Percentiles rank a stretch among this genome's conserved stretches.
phyloP scores from a whole-genome alignment of 2,888 invertebrate genomes.

The Acleris cristana region DNA sequence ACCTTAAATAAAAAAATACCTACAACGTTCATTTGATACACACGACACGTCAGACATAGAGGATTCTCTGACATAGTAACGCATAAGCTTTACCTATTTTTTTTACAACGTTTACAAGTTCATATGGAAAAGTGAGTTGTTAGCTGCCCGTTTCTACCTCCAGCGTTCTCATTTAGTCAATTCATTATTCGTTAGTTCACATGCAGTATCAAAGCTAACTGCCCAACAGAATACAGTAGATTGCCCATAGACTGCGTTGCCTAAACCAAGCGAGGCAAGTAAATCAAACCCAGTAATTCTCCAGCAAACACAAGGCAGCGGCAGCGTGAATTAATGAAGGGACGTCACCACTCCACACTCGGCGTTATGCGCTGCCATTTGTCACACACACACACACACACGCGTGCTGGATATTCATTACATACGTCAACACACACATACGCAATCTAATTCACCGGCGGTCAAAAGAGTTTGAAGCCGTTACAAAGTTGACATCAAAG shows the following conservation, averaged over 20 bases:
- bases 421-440: background rate
- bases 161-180: too few relatives aligned
- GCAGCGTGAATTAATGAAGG: slow-evolving; percentile 35
- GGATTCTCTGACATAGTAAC: too few relatives aligned
- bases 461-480: slow-evolving; percentile 4
- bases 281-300: slow-evolving; percentile 23
- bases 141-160: too few relatives aligned
- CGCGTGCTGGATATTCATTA: slow-evolving; percentile 6
- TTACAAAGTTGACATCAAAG: slow-evolving; percentile 6
- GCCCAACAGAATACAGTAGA: background rate
- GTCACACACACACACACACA: slow-evolving; percentile 16
- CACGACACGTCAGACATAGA: too few relatives aligned
- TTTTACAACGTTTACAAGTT: too few relatives aligned
- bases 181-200: too few relatives aligned
- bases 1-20: too few relatives aligned
- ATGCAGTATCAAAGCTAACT: background rate
- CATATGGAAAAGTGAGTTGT: too few relatives aligned
- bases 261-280: slow-evolving; percentile 26
- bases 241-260: slow-evolving; percentile 1
- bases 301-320: slow-evolving; percentile 28
- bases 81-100: too few relatives aligned
- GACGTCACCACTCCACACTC: slow-evolving; percentile 28
- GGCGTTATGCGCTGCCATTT: slow-evolving; percentile 18
- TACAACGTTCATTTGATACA: too few relatives aligned
- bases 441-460: background rate